A percentile compares a stretch with the other conserved stretches of the same genome.
Evolutionary conservation across 2,888 invertebrate species (phyloP).

Genomic region (Isoperla grammatica): DNA sequence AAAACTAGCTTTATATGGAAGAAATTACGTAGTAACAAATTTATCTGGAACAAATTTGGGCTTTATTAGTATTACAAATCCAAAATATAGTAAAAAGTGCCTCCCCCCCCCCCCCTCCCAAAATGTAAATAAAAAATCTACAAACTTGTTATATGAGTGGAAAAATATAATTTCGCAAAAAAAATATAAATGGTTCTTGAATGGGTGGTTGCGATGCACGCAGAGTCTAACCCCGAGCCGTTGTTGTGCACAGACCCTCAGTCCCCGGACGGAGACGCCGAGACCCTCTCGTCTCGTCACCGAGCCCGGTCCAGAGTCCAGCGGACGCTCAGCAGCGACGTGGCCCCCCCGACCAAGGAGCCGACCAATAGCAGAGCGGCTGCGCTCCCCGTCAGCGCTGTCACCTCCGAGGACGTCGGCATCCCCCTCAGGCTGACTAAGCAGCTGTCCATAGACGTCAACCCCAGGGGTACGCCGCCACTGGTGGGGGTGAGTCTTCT

Average conservation of each 20-base stretch:
- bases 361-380: neutral
- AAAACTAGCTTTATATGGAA: too few species aligned
- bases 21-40: too few species aligned
- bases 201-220: too few species aligned
- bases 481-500: neutral
- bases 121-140: too few species aligned
- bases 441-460: slow-evolving; percentile 11
- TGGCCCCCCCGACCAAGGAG: slow-evolving; percentile 12
- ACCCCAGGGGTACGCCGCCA: neutral
- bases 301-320: slow-evolving; percentile 35
- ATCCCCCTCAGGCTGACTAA: slow-evolving; percentile 1
- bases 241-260: slow-evolving; percentile 23
- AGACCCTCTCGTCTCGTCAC: slow-evolving; percentile 26
- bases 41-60: too few species aligned
- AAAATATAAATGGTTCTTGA: neutral
- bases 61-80: too few species aligned
- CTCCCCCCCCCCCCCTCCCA: too few species aligned
- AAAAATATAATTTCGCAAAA: neutral
- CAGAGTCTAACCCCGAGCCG: neutral
- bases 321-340: slow-evolving; percentile 30
- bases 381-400: too few species aligned
- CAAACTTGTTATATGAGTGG: neutral
- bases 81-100: too few species aligned
- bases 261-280: slow-evolving; percentile 24
- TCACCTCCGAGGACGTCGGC: neutral